Percentiles rank a stretch among this genome's conserved stretches.
phyloP scores from a whole-genome alignment of 1,140 invertebrate genomes.

The Neodiprion virginianus region DNA sequence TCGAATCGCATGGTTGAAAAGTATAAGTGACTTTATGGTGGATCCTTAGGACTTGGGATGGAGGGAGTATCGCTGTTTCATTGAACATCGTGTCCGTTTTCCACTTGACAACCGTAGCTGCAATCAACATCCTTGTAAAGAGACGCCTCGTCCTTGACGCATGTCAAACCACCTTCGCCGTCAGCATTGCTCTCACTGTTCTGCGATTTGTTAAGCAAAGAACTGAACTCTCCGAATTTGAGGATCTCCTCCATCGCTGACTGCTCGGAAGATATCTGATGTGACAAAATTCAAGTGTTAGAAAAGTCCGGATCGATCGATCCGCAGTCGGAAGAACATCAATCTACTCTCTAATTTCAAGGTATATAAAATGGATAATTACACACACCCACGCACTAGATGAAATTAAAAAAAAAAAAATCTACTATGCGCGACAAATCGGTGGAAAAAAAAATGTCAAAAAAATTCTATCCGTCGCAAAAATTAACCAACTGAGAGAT shows the following conservation, averaged over 20 bases:
- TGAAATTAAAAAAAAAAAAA: no score
- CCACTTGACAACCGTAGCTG: conserved; percentile 34
- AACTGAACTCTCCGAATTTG: conserved; percentile 56
- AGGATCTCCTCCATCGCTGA: conserved; percentile 53
- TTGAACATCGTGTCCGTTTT: conserved; percentile 35
- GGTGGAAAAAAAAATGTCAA: no score
- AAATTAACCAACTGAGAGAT: neutral
- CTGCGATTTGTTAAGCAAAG: conserved; percentile 52
- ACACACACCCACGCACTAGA: no score
- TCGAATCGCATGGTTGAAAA: conserved; percentile 8
- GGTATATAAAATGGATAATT: neutral
- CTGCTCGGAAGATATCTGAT: conserved; percentile 47
- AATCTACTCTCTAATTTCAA: neutral
- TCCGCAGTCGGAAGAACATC: no score
- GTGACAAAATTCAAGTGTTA: neutral
- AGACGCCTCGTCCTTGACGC: conserved; percentile 8
- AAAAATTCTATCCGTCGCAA: no score
- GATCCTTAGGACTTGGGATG: neutral
- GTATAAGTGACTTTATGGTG: conserved; percentile 18
- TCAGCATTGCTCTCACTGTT: conserved; percentile 22
- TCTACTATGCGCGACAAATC: no score
- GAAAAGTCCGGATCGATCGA: no score
- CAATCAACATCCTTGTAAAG: conserved; percentile 24
- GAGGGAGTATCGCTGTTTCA: conserved; percentile 22
- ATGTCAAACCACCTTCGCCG: conserved; percentile 12